Evolutionary conservation across 2,888 invertebrate species (phyloP), one percentile per base, ranked within the genome.

Genomic region (Drosophila tanythrix): DNA sequence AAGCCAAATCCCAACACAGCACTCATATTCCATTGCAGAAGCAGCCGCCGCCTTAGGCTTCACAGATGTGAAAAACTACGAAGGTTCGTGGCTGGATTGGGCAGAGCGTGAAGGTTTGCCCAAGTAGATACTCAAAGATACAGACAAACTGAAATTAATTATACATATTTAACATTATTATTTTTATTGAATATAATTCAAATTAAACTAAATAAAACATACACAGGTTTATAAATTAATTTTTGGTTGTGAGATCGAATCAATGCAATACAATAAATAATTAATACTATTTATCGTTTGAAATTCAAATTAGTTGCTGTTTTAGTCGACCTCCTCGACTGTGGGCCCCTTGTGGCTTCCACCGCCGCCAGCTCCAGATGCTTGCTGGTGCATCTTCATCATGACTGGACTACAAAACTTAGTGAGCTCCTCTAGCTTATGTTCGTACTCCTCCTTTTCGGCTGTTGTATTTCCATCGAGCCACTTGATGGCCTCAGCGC

Each of bases 381-480:
- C 78, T 58, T 83, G 87, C 56, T 91, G 90, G 59, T 92, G 91
- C 73, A 92, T 80, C 60, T 86, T 90, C 93, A 90, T 97, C 97
- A 89, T 93, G 90, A 83, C 94, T 90, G 78, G 92, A 55, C 92
- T 92, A 83, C 94, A 94, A 25, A 91, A 64, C 38, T 91, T 90
- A 1, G 92, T 92, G 29, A 94, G 58, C 62, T 91, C 89, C 67
- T 91, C 79, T 77, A 91, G 76, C 69, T 91, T 92, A 72, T 91
- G 74, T 94, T 97, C 96, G 78, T 95, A 95, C 83, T 97, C 97
- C 6, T 95, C 95, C 87, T 96, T 96, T 55, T 96, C 95, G 2
- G 97, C 97, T 35, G 96, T 94, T 2, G 95, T 95, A 90, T 98
- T 97, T 43, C 93, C 93, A 83, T 98, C 98, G 73, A 97, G 92